Base-by-base conservation (phyloP, 2,888 invertebrate species). In the Ennomos fuscantarius region DNA sequence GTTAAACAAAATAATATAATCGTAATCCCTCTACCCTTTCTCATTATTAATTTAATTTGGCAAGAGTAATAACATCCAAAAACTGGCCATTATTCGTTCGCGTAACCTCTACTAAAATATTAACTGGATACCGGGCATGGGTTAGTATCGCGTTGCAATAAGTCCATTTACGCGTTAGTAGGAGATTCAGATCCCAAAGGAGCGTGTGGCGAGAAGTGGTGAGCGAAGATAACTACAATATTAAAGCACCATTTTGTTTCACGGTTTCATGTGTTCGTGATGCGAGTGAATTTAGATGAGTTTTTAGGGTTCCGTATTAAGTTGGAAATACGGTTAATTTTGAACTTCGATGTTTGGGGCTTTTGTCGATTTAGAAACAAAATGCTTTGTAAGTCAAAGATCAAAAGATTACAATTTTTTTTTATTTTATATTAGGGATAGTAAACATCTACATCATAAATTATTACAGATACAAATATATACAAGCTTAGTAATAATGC, bases 101-200 rank as follows among this genome's bases (percentile, higher is more conserved):
- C 65, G 63, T 69, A 74, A 74, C 72, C 69, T 66, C 64, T 68
- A 70, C 72, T 82, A 72, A 72, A 73, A 75, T 74, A 79, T 75
- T 78, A 74, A 77, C 74, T 70, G 58, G 56, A 61, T 59, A 42
- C 65, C 63, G 52, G 60, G 57, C 55, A 75, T 74, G 70, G 68
- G 68, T 63, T 68, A 64, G 70, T 67, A 73, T 76, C 72, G 72
- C 69, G 66, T 77, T 75, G 73, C 76, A 76, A 79, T 79, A 82
- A 79, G 73, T 80, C 75, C 73, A 79, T 82, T 82, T 81, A 81
- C 77, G 76, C 77, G 71, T 82, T 76, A 72, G 73, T 74, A 67
- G 71, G 71, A 79, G 73, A 79, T 73, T 74, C 69, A 67, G 70
- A 72, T 71, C 81, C 77, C 82, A 37, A 34, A 65, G 76, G 83